These are phyloP conservation scores for Hydrolagus affinis DNA, from an alignment of 2,113 vertebrate genomes.

Conservation along the genomic window DNA sequence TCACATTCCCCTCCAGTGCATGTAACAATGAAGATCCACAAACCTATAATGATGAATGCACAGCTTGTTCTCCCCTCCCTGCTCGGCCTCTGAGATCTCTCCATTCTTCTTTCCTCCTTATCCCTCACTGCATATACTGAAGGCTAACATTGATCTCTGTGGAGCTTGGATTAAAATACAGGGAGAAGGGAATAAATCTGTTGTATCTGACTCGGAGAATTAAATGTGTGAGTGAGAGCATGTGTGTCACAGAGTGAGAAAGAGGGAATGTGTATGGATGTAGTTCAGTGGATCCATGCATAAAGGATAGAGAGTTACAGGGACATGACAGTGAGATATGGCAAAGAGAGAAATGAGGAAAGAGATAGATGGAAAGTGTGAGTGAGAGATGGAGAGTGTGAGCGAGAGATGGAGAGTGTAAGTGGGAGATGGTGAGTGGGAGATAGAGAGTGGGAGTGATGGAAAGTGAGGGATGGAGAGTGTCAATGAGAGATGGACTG, in stretches of 20 bases:
- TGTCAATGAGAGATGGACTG: too few relatives aligned
- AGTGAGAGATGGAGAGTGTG: background rate
- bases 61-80: background rate
- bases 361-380: background rate
- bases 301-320: background rate
- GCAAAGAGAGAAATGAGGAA: background rate
- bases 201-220: constrained; percentile 3
- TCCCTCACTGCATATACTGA: background rate
- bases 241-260: too few relatives aligned
- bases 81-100: background rate
- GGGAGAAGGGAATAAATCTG: background rate
- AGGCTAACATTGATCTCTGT: background rate
- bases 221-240: background rate
- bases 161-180: background rate
- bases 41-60: too few relatives aligned
- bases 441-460: too few relatives aligned
- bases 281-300: too few relatives aligned
- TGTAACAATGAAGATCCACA: background rate
- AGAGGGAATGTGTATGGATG: too few relatives aligned
- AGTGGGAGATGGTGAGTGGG: too few relatives aligned
- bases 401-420: too few relatives aligned
- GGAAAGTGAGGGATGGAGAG: too few relatives aligned
- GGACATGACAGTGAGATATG: background rate
- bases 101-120: background rate
- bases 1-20: background rate